Percentiles rank a stretch among this genome's conserved stretches.
phyloP scores from a whole-genome alignment of 2,797 vertebrate species.

The Sebastes minor region DNA sequence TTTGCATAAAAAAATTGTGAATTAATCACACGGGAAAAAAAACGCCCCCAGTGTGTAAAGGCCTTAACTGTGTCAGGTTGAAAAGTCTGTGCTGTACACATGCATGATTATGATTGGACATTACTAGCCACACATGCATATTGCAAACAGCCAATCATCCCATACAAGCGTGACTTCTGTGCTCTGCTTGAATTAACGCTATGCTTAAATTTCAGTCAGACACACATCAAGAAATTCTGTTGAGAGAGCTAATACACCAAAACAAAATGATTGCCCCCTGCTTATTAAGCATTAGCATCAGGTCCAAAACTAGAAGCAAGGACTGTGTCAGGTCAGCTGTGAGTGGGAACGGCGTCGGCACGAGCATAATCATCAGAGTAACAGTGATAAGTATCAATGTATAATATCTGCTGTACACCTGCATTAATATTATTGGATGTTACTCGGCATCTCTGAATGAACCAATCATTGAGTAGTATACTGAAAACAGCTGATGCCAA shows the following conservation, averaged over 20 bases:
- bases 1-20: too few relatives aligned
- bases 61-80: too few relatives aligned
- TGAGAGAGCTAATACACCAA: not conserved
- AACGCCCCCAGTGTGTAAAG: too few relatives aligned
- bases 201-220: not conserved
- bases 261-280: not conserved
- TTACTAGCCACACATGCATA: not conserved
- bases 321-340: not conserved
- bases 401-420: not conserved
- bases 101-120: not conserved
- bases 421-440: not conserved
- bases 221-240: not conserved
- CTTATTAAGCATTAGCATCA: not conserved
- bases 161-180: not conserved
- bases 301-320: not conserved
- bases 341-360: fast-evolving
- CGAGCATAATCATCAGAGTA: not conserved
- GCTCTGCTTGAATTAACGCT: not conserved
- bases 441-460: not conserved
- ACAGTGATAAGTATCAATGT: not conserved
- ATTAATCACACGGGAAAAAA: too few relatives aligned
- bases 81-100: not conserved
- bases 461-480: not conserved
- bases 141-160: not conserved
- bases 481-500: not conserved